A percentile compares a stretch with the other conserved stretches of the same genome.
Evolutionary conservation across 2,113 vertebrate genomes (phyloP).

Genomic region (Pogonocichla stellata): DNA sequence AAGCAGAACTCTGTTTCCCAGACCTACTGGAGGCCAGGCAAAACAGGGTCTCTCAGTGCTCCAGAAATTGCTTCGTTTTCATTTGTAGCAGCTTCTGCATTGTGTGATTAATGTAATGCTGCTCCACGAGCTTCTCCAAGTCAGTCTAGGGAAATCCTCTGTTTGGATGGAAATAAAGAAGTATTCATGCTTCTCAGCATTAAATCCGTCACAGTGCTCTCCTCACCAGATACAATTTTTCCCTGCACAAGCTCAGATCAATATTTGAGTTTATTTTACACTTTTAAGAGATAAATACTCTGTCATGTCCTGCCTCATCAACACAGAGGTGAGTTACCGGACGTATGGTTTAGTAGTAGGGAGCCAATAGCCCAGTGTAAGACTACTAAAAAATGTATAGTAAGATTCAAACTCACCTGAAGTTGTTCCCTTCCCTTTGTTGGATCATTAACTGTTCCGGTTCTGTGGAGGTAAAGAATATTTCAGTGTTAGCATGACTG

Average conservation of each 20-base stretch:
- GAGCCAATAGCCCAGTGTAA: neutral
- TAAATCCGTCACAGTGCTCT: neutral
- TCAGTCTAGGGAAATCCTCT: neutral
- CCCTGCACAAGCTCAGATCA: neutral
- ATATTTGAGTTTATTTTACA: neutral
- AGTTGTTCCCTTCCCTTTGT: neutral
- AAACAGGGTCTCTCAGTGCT: slow-evolving; percentile 49
- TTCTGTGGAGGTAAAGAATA: neutral
- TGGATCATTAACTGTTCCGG: neutral
- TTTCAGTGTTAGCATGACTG: neutral
- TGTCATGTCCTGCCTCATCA: neutral
- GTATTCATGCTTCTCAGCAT: neutral
- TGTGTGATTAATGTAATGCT: slow-evolving; percentile 5
- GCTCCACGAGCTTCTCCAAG: neutral
- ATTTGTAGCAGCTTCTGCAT: slow-evolving; percentile 23
- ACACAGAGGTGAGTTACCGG: neutral
- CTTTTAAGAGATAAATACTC: neutral
- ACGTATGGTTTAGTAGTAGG: neutral
- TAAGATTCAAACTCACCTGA: neutral
- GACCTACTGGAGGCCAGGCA: slow-evolving; percentile 54
- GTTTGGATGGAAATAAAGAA: neutral
- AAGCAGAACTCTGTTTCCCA: slow-evolving; percentile 67
- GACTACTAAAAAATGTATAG: neutral
- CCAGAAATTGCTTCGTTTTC: neutral
- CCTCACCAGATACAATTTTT: neutral